phyloP scores from a whole-genome alignment of 2,888 invertebrate species.

The Volucella zonaria region DNA sequence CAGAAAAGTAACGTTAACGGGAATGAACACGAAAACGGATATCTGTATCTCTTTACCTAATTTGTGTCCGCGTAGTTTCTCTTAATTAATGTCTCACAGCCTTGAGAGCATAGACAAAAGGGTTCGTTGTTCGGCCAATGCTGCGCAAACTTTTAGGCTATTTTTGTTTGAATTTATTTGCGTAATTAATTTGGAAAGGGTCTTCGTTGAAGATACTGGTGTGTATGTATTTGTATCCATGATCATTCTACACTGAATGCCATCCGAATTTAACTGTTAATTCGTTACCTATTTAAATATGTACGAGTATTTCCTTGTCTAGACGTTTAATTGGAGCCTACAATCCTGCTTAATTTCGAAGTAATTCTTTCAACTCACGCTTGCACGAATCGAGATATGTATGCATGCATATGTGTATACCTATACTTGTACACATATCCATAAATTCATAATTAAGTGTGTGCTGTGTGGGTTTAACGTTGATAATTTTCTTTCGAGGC shows the following conservation, averaged over 20 bases:
- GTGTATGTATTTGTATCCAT: background rate
- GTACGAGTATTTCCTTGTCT: constrained; percentile 59
- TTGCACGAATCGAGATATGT: background rate
- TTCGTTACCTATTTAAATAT: constrained; percentile 50
- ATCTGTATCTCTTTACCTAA: constrained; percentile 60
- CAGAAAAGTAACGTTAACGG: too few species aligned
- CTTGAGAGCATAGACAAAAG: background rate
- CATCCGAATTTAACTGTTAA: constrained; percentile 20
- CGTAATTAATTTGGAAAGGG: constrained; percentile 57
- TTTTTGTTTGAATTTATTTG: constrained; percentile 40
- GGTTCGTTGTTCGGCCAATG: background rate
- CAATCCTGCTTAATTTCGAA: constrained; percentile 36
- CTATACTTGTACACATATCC: background rate
- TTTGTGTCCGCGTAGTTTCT: constrained; percentile 47
- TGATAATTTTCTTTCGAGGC: constrained; percentile 32
- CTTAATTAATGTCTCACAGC: constrained; percentile 56
- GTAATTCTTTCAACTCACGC: constrained; percentile 50
- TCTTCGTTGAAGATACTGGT: background rate
- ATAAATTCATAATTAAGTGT: background rate
- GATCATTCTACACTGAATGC: background rate
- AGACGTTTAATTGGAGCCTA: constrained; percentile 49
- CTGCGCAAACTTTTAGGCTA: background rate
- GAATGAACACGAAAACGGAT: constrained; percentile 2
- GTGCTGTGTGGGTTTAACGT: background rate
- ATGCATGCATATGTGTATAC: background rate